A percentile compares a stretch with the other conserved stretches of the same genome.
Conservation (phyloP, 2,888 invertebrate species). For the Luperina testacea region DNA sequence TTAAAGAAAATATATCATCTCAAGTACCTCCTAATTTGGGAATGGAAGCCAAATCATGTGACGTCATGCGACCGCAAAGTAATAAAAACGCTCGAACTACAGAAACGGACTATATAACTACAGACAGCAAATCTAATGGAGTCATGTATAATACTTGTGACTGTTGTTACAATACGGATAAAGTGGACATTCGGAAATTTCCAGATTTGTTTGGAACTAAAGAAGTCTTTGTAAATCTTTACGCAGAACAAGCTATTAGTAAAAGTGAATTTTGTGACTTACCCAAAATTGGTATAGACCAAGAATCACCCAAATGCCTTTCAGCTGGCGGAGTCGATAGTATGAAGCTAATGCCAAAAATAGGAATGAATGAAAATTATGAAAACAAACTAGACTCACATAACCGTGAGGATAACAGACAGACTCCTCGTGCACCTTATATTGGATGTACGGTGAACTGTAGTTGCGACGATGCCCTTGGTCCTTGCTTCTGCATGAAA, state of each 20-base stretch:
- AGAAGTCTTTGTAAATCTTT: conserved; percentile 60
- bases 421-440: conserved; percentile 65
- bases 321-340: not conserved
- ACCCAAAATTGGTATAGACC: not conserved
- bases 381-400: conserved; percentile 2
- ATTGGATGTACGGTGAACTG: conserved; percentile 80
- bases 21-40: conserved; percentile 70
- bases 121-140: conserved; percentile 55
- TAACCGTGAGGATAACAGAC: not conserved
- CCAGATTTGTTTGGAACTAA: conserved; percentile 52
- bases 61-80: conserved; percentile 59
- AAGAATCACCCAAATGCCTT: not conserved
- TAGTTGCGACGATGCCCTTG: conserved; percentile 74
- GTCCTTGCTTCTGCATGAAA: conserved; percentile 77
- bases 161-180: conserved; percentile 50
- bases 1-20: conserved; percentile 68
- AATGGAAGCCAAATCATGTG: conserved; percentile 74
- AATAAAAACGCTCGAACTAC: conserved; percentile 63
- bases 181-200: conserved; percentile 16
- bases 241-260: conserved; percentile 41
- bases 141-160: conserved; percentile 64
- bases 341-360: conserved; percentile 23
- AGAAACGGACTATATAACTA: conserved; percentile 54
- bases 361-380: conserved; percentile 2
- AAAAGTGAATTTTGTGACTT: conserved; percentile 14